Conservation (phyloP, 2,113 vertebrate genomes). For the Dicerorhinus sumatrensis region DNA sequence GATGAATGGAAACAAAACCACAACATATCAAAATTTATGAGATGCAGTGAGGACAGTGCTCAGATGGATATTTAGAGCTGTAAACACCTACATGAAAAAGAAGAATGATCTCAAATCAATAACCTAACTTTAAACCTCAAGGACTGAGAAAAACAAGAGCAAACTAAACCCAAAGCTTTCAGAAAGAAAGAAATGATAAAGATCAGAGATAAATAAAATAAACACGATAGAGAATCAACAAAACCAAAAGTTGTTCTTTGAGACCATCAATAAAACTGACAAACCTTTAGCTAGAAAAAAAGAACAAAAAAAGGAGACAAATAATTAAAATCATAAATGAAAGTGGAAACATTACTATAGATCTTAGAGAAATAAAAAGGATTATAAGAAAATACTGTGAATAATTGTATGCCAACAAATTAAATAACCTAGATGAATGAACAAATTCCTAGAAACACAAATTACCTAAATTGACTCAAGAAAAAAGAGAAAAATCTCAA, state of each 20-base stretch:
- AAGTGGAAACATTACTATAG: background rate
- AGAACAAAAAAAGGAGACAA: background rate
- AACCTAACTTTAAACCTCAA: background rate
- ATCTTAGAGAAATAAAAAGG: constrained; percentile 27
- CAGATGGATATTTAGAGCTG: background rate
- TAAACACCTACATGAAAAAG: background rate
- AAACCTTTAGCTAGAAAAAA: background rate
- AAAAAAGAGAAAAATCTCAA: constrained; percentile 40
- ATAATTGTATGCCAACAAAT: background rate
- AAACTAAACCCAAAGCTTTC: background rate
- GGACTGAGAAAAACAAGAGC: background rate
- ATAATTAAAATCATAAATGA: background rate
- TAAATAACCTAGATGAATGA: background rate
- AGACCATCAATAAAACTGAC: background rate
- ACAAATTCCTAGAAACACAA: constrained; percentile 43
- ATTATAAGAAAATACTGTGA: background rate
- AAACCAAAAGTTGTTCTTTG: background rate
- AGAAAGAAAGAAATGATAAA: background rate
- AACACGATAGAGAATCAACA: background rate
- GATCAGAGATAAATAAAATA: background rate
- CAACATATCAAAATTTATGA: background rate
- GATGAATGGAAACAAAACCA: background rate
- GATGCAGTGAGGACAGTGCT: background rate
- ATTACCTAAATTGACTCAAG: background rate
- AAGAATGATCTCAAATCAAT: constrained; percentile 1